Evolutionary conservation across 2,888 invertebrate genomes (phyloP).

Genomic region (Halictus quadricinctus): DNA sequence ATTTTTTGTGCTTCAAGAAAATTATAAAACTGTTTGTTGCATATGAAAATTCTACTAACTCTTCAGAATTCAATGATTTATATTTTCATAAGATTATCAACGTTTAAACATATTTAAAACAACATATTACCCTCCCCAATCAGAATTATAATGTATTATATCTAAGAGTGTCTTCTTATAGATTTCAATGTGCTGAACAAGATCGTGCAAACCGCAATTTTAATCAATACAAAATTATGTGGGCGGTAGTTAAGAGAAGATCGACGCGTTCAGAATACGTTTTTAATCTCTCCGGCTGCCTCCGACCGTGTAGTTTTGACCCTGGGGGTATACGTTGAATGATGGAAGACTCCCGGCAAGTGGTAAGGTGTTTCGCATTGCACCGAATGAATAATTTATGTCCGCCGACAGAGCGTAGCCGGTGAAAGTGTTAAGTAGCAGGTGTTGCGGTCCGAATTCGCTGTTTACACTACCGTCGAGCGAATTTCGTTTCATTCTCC

Average conservation of each 20-base stretch:
- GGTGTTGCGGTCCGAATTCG: constrained; percentile 46
- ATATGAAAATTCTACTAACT: too few species aligned
- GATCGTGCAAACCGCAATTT: not conserved
- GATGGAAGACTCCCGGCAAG: constrained; percentile 57
- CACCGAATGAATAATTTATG: constrained; percentile 58
- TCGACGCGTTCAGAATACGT: not conserved
- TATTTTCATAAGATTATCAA: too few species aligned
- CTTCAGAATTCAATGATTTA: too few species aligned
- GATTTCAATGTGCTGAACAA: too few species aligned
- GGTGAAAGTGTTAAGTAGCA: constrained; percentile 45
- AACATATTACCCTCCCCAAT: not conserved
- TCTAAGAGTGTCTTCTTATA: too few species aligned
- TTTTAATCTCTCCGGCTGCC: constrained; percentile 30
- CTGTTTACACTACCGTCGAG: constrained; percentile 43
- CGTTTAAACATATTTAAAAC: not conserved
- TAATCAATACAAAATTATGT: not conserved
- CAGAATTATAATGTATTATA: too few species aligned
- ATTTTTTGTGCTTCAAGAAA: too few species aligned
- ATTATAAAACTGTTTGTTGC: too few species aligned
- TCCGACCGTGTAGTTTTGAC: constrained; percentile 9
- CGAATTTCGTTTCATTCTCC: constrained; percentile 37
- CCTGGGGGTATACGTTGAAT: constrained; percentile 45
- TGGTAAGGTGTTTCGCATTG: constrained; percentile 44
- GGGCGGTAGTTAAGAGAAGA: not conserved
- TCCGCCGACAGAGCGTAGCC: constrained; percentile 18